Conservation (phyloP, 2,797 vertebrate genomes). For the Pitangus sulphuratus region DNA sequence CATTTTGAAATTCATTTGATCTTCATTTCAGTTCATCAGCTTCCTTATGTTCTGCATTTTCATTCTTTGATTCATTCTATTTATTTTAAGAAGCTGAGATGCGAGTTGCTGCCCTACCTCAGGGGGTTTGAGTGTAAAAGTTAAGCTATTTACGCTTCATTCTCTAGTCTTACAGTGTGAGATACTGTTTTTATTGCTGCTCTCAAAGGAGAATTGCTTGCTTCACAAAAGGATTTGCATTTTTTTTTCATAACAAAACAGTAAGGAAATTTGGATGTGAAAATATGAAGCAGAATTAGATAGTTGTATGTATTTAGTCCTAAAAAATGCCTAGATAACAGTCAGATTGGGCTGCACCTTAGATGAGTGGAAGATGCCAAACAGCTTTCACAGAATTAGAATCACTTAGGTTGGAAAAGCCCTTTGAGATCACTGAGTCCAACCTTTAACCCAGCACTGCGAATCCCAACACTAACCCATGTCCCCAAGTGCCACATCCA, state of each 20-base stretch:
- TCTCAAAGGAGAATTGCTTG: conserved; percentile 25
- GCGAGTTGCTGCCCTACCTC: not conserved
- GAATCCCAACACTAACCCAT: not conserved
- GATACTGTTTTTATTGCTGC: not conserved
- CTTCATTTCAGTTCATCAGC: not conserved
- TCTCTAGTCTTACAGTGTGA: not conserved
- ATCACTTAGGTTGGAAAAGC: not conserved
- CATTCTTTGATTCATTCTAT: not conserved
- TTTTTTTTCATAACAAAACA: not conserved
- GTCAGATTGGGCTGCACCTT: not conserved
- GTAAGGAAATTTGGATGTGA: not conserved
- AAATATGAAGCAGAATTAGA: not conserved
- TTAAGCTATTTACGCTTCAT: conserved; percentile 4
- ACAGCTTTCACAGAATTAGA: not conserved
- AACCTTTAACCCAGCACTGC: not conserved
- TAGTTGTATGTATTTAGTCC: not conserved
- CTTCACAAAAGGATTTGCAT: not conserved
- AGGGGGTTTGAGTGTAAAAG: not conserved
- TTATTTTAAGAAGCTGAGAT: conserved; percentile 26
- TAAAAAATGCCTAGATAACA: not conserved
- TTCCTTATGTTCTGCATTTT: conserved; percentile 13
- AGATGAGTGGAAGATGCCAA: not conserved
- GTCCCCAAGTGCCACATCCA: not conserved
- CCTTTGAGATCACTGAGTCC: not conserved
- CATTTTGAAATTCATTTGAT: not conserved